Conservation (phyloP, 2,797 vertebrate genomes). For the Xenentodon cancila region DNA sequence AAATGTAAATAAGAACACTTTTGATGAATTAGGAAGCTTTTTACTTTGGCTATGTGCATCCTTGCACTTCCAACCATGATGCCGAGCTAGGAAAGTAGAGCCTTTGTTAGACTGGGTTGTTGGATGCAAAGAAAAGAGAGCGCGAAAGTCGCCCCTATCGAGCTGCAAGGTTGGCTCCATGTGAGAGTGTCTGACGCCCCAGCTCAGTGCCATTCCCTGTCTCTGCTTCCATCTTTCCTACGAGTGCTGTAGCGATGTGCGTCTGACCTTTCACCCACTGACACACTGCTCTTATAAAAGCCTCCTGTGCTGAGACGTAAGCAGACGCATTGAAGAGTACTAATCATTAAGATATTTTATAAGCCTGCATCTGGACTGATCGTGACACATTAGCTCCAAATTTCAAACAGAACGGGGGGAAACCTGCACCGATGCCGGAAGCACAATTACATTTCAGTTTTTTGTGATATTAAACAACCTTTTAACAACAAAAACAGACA, state of each 20-base stretch:
- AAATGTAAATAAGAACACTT: too few species aligned
- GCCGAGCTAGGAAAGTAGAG: too few species aligned
- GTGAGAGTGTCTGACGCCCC: slow-evolving; percentile 36
- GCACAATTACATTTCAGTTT: too few species aligned
- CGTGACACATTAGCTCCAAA: neutral
- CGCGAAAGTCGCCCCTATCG: too few species aligned
- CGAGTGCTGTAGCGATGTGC: slow-evolving; percentile 9
- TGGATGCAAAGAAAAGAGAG: too few species aligned
- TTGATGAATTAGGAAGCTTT: too few species aligned
- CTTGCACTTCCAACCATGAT: too few species aligned
- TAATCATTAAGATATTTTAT: neutral
- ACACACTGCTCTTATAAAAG: slow-evolving; percentile 53
- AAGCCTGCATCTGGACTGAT: too few species aligned
- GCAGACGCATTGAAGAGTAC: slow-evolving; percentile 16
- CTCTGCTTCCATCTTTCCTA: neutral
- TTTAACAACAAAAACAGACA: too few species aligned
- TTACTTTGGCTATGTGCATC: too few species aligned
- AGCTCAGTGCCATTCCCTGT: neutral
- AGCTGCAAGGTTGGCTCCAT: neutral
- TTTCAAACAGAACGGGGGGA: neutral
- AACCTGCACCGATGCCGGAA: neutral
- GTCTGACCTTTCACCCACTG: slow-evolving; percentile 71
- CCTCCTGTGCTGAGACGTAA: slow-evolving; percentile 26
- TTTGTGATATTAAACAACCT: too few species aligned
- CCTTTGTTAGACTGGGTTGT: too few species aligned